Conservation (phyloP, 1,140 invertebrate genomes). For the Dendroctonus valens region DNA sequence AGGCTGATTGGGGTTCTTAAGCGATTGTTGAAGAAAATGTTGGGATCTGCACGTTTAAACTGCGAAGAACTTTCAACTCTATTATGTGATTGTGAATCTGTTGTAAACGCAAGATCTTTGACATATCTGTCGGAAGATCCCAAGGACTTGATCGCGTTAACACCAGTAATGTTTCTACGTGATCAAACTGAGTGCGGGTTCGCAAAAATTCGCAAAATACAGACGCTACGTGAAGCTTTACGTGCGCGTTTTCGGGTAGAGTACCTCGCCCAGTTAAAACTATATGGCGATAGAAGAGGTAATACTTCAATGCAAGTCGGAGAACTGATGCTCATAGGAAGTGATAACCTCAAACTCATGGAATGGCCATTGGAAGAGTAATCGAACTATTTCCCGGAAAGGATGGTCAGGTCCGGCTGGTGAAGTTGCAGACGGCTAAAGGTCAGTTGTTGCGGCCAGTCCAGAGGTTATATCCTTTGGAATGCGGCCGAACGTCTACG, state of each 20-base stretch:
- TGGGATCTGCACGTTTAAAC: conserved; percentile 35
- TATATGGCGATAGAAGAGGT: not conserved
- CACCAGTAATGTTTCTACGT: conserved; percentile 27
- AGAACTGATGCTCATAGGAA: conserved; percentile 14
- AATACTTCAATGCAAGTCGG: conserved; percentile 1
- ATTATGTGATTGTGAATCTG: conserved; percentile 42
- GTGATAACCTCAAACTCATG: conserved; percentile 11
- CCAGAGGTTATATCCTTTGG: conserved; percentile 17
- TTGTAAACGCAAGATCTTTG: conserved; percentile 47
- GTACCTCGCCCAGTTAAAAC: conserved; percentile 20
- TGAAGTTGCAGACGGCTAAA: conserved; percentile 3
- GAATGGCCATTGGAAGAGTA: conserved; percentile 9
- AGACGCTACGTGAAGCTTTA: conserved; percentile 15
- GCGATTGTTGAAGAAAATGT: conserved; percentile 38
- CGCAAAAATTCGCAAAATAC: conserved; percentile 13
- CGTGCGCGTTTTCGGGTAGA: conserved; percentile 18
- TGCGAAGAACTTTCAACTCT: conserved; percentile 47
- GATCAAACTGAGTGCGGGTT: conserved; percentile 20
- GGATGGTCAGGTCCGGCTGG: conserved; percentile 12
- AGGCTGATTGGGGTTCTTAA: conserved; percentile 42
- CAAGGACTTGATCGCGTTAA: conserved; percentile 29
- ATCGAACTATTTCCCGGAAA: conserved; percentile 8
- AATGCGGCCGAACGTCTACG: no score
- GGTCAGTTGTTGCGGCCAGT: conserved; percentile 19
- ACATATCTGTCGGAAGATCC: conserved; percentile 35